Conservation (phyloP, 1,140 invertebrate species). For the Cheumatopsyche charites region DNA sequence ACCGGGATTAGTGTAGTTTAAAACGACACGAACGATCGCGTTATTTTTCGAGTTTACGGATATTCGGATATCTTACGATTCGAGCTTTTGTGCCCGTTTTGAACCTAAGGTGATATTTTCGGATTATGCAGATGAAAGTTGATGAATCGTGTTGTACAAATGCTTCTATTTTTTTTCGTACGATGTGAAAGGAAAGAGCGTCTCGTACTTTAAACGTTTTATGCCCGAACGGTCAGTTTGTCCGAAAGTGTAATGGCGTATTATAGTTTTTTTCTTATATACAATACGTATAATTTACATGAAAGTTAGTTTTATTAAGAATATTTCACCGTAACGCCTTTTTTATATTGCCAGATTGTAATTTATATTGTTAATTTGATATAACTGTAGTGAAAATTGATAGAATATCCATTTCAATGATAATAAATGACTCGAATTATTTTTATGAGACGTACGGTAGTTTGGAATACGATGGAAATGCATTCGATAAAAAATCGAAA, state of each 20-base stretch:
- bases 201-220: constrained; percentile 14
- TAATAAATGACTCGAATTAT: too few species aligned
- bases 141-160: neutral
- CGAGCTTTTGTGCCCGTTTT: constrained; percentile 12
- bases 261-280: too few species aligned
- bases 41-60: constrained; percentile 48
- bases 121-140: constrained; percentile 36
- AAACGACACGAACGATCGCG: constrained; percentile 42
- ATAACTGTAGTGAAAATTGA: too few species aligned
- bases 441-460: too few species aligned
- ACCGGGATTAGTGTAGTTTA: constrained; percentile 43
- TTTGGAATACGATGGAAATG: too few species aligned
- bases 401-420: too few species aligned
- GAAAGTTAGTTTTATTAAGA: too few species aligned
- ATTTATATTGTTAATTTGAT: too few species aligned
- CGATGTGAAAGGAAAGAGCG: neutral
- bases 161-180: constrained; percentile 15
- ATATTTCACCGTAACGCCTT: too few species aligned
- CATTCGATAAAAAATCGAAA: too few species aligned
- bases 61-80: constrained; percentile 37
- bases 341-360: too few species aligned
- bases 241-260: neutral
- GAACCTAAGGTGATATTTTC: constrained; percentile 35
- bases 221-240: neutral
- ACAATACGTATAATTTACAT: too few species aligned